A percentile compares a stretch with the other conserved stretches of the same genome.
Evolutionary conservation across 2,113 vertebrate species (phyloP).

Genomic region (Megaceryle torquata): DNA sequence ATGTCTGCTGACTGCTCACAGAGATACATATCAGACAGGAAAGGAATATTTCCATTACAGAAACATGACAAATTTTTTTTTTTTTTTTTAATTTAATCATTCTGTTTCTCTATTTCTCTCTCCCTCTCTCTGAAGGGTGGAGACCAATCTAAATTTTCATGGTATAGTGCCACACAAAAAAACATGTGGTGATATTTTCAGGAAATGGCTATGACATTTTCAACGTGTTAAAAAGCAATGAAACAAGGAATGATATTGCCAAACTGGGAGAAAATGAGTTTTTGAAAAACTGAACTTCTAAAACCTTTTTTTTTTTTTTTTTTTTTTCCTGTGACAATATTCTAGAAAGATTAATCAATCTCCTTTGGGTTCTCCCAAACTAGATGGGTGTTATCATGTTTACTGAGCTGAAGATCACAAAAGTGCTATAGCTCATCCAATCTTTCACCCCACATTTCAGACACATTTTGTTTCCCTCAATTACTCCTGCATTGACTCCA

Average conservation of each 20-base stretch:
- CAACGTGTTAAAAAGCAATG: slow-evolving; percentile 49
- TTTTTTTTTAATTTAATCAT: not conserved
- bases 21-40: not conserved
- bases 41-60: not conserved
- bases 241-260: slow-evolving; percentile 21
- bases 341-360: not conserved
- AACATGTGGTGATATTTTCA: slow-evolving; percentile 56
- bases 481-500: not conserved
- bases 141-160: not conserved
- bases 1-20: not conserved
- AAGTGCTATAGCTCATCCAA: not conserved
- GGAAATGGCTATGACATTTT: slow-evolving; percentile 53
- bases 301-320: not conserved
- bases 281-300: slow-evolving; percentile 23
- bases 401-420: not conserved
- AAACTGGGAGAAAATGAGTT: not conserved
- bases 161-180: not conserved
- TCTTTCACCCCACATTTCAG: not conserved
- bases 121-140: not conserved
- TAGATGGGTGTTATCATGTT: not conserved
- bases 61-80: not conserved
- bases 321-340: not conserved
- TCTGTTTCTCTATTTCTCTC: not conserved
- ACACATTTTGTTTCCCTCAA: not conserved
- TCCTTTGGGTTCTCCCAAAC: not conserved